A percentile compares a stretch with the other conserved stretches of the same genome.
Evolutionary conservation across 2,888 invertebrate genomes (phyloP).

Genomic region (Ophioninae sp.): DNA sequence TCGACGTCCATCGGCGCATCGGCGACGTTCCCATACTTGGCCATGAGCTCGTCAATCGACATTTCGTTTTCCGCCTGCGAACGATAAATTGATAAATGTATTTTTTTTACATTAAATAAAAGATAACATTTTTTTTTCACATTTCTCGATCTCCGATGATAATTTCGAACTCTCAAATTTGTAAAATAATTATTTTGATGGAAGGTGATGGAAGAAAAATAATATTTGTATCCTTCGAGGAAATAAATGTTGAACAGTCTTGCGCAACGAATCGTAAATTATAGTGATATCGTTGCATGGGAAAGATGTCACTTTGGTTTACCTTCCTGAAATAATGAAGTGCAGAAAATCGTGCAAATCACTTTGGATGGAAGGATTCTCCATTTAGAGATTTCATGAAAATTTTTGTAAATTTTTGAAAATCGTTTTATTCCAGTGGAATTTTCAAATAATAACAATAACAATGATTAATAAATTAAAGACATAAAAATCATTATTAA

Average conservation of each 20-base stretch:
- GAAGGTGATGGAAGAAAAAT: background rate
- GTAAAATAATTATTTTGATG: too few relatives aligned
- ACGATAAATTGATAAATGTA: slow-evolving; percentile 56
- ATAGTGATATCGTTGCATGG: slow-evolving; percentile 64
- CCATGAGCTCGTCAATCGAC: slow-evolving; percentile 90
- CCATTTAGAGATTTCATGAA: background rate
- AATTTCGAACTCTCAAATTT: too few relatives aligned
- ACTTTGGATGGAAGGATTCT: slow-evolving; percentile 77
- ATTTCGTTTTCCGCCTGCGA: slow-evolving; percentile 89
- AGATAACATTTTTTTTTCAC: too few relatives aligned
- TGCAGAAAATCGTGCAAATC: slow-evolving; percentile 67
- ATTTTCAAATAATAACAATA: background rate
- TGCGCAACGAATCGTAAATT: slow-evolving; percentile 62
- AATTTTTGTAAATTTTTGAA: background rate
- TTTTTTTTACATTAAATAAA: too few relatives aligned
- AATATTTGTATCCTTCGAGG: background rate
- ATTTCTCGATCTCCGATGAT: too few relatives aligned
- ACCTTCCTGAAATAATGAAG: slow-evolving; percentile 77
- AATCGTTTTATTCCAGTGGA: background rate
- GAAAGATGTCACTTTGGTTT: slow-evolving; percentile 70
- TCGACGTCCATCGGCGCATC: slow-evolving; percentile 79
- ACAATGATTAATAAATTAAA: background rate
- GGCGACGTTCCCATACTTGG: slow-evolving; percentile 85
- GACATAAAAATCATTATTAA: background rate
- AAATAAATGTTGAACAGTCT: slow-evolving; percentile 63